Evolutionary conservation across 2,113 vertebrate species (phyloP), one percentile per base, ranked within the genome.

Genomic region (Callipepla squamata): DNA sequence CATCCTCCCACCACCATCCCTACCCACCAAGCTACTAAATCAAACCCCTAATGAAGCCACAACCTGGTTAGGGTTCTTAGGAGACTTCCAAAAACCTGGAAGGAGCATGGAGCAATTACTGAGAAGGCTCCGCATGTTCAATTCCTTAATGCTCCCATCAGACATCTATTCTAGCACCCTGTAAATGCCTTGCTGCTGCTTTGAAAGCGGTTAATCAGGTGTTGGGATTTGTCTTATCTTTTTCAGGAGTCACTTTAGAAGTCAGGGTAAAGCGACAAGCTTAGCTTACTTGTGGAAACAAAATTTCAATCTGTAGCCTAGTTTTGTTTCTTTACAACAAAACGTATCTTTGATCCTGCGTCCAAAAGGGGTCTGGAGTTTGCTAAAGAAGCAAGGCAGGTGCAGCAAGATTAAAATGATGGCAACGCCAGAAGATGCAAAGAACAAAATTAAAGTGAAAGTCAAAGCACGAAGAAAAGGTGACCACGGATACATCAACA

Each of bases 131-230:
- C 70, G 21, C 73, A 69, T 83, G 34, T 28, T 53, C 28, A 53
- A 30, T 53, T 53, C 8, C 22, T 85, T 68, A 75, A 8, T 34
- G 44, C 80, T 83, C 51, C 76, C 55, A 34, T 28, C 42, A 55
- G 72, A 73, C 32, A 34, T 57, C 34, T 83, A 6, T 72, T 80
- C 51, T 9, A 80, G 88, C 61, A 7, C 10, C 16, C 81, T 2
- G 5, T 87, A 47, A 74, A 32, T 67, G 50, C 79, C 13, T 91
- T 42, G 25, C 91, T 92, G 79, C 91, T 87, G 61, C 87, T 94
- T 89, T 94, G 90, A 91, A 94, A 76, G 75, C 70, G 15, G 28
- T 77, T 80, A 51, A 72, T 91, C 80, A 88, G 32, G 16, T 90
- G 16, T 90, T 88, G 53, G 76, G 69, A 26, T 96, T 17, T 53